Base-by-base conservation (phyloP, 2,113 vertebrate species). In the Pseudopodoces humilis region DNA sequence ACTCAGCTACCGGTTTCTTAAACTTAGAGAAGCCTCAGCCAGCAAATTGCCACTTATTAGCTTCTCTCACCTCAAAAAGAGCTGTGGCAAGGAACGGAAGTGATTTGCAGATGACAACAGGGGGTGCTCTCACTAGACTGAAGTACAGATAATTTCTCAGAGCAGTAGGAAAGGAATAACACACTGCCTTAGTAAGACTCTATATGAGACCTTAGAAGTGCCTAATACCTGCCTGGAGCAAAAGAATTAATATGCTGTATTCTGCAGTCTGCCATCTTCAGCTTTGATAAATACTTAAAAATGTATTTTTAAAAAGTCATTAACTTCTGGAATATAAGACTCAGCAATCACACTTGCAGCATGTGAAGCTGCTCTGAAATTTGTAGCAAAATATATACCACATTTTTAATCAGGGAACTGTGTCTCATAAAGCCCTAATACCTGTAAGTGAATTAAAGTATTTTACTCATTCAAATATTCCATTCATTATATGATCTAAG, bases 251-350 rank as follows among this genome's bases (percentile, higher is more conserved):
- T 98, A 98, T 98, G 95, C 97, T 97, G 96, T 93, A 91, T 98
- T 98, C 97, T 92, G 86, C 88, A 88, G 96, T 96, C 97, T 98
- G 97, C 97, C 96, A 97, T 98, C 97, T 97, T 98, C 98, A 97
- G 97, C 98, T 98, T 98, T 98, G 98, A 98, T 98, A 98, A 98
- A 98, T 98, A 98, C 98, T 98, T 98, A 97, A 98, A 98, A 98
- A 98, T 98, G 96, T 98, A 98, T 98, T 98, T 98, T 98, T 98
- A 94, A 98, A 98, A 98, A 98, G 96, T 98, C 98, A 98, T 98
- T 98, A 98, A 97, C 97, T 98, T 98, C 96, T 97, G 90, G 94
- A 94, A 97, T 97, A 92, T 95, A 97, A 95, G 96, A 96, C 94
- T 97, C 95, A 97, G 96, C 94, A 95, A 95, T 97, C 97, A 88